Evolutionary conservation across 1,140 invertebrate species (phyloP).

Genomic region (Zaprionus davidi): DNA sequence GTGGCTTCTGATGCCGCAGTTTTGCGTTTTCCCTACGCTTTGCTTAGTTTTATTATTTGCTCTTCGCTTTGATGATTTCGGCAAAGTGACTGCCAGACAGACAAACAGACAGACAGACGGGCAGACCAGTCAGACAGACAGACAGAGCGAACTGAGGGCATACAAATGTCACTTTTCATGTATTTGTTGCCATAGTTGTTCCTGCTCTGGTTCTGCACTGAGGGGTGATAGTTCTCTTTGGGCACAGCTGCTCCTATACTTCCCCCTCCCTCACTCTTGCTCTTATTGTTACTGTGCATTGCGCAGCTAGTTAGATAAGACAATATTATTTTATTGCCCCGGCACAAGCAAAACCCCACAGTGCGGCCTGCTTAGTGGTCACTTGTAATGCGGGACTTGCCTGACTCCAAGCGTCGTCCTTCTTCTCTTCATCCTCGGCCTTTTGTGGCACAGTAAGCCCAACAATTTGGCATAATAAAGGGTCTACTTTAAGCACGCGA

Average conservation of each 20-base stretch:
- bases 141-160: constrained; percentile 58
- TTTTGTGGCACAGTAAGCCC: constrained; percentile 21
- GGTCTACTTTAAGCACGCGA: constrained; percentile 7
- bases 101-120: not conserved
- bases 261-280: too few relatives aligned
- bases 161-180: constrained; percentile 56
- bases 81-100: constrained; percentile 36
- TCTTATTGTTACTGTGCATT: constrained; percentile 63
- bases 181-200: constrained; percentile 7
- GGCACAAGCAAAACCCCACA: constrained; percentile 16
- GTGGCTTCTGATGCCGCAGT: constrained; percentile 43
- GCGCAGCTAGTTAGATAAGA: constrained; percentile 80
- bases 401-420: not conserved
- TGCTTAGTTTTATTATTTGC: constrained; percentile 72
- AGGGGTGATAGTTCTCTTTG: constrained; percentile 53
- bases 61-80: constrained; percentile 47
- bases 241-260: constrained; percentile 19
- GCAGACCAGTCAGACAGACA: not conserved
- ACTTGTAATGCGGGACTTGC: constrained; percentile 18
- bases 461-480: constrained; percentile 33
- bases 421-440: not conserved
- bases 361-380: constrained; percentile 44
- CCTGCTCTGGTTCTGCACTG: not conserved
- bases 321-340: constrained; percentile 79
- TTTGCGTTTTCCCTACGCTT: constrained; percentile 56